These are phyloP conservation scores for Molossus alvarezi DNA, from an alignment of 2,797 vertebrate genomes.

Conservation along the genomic window DNA sequence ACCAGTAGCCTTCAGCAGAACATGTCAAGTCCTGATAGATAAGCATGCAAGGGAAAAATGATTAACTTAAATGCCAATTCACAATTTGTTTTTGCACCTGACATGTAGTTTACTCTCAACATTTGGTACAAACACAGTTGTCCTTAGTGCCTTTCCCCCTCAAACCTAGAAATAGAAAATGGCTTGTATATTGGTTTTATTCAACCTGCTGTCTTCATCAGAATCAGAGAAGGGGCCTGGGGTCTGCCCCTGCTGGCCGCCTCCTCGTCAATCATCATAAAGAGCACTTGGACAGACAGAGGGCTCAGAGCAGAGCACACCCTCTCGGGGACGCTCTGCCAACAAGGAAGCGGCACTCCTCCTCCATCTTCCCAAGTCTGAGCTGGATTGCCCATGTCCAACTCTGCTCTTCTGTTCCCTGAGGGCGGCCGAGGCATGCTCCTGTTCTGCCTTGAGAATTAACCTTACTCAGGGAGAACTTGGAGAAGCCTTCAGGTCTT, in stretches of 20 bases:
- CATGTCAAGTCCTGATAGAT: constrained; percentile 7
- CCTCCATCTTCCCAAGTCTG: background rate
- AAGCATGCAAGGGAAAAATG: constrained; percentile 44
- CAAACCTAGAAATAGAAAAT: constrained; percentile 54
- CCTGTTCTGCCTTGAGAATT: background rate
- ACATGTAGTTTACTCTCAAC: constrained; percentile 57
- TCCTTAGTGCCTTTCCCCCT: background rate
- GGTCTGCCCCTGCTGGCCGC: constrained; percentile 30
- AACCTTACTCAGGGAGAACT: background rate
- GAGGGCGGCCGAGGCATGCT: background rate
- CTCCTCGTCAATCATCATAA: background rate
- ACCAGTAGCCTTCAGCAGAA: constrained; percentile 9
- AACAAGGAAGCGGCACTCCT: background rate
- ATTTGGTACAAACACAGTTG: constrained; percentile 60
- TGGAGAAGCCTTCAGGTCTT: background rate
- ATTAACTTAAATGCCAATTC: constrained; percentile 56
- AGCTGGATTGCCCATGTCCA: background rate
- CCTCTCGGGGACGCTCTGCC: constrained; percentile 41
- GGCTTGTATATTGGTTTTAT: constrained; percentile 50
- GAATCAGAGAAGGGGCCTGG: constrained; percentile 36
- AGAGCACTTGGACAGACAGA: constrained; percentile 62
- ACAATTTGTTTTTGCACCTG: background rate
- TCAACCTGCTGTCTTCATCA: constrained; percentile 62
- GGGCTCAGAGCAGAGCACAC: constrained; percentile 29
- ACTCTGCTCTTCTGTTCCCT: background rate